These are phyloP conservation scores for Botrylloides violaceus DNA, from an alignment of 23 tunicate genomes.

Conservation along the genomic window DNA sequence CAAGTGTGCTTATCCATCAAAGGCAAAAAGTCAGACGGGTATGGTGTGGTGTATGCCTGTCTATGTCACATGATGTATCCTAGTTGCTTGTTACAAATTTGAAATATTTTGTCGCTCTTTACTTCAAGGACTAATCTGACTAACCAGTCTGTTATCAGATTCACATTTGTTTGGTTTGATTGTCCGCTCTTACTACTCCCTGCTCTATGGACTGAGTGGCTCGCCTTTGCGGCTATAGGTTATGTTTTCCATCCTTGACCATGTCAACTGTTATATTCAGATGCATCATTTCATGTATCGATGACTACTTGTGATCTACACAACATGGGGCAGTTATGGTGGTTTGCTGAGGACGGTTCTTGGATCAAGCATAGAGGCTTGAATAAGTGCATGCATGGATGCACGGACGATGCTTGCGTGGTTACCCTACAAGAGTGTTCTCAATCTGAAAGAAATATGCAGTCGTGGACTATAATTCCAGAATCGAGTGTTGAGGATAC, in stretches of 20 bases:
- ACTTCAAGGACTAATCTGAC: too few species aligned
- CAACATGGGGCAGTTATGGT: constrained; percentile 44
- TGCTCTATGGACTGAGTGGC: too few species aligned
- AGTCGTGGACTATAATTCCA: constrained; percentile 42
- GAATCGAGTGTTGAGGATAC: constrained; percentile 14
- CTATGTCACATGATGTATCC: too few species aligned
- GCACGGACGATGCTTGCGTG: neutral
- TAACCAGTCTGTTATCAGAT: too few species aligned
- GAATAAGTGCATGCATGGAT: neutral
- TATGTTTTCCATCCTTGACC: too few species aligned
- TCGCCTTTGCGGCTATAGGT: too few species aligned
- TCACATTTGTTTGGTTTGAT: too few species aligned
- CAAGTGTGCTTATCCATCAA: constrained; percentile 47
- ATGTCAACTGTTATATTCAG: too few species aligned
- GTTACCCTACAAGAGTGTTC: neutral
- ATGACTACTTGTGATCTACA: constrained; percentile 30
- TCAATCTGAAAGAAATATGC: constrained; percentile 8
- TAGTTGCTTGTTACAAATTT: too few species aligned
- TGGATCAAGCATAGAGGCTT: constrained; percentile 65
- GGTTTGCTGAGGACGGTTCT: constrained; percentile 43
- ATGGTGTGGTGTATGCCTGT: neutral
- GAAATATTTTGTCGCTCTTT: too few species aligned
- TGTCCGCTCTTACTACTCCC: too few species aligned
- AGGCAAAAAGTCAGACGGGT: neutral
- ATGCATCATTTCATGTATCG: constrained; percentile 2